Conservation (phyloP, 2,113 vertebrate species). For the Aegithalos caudatus region DNA sequence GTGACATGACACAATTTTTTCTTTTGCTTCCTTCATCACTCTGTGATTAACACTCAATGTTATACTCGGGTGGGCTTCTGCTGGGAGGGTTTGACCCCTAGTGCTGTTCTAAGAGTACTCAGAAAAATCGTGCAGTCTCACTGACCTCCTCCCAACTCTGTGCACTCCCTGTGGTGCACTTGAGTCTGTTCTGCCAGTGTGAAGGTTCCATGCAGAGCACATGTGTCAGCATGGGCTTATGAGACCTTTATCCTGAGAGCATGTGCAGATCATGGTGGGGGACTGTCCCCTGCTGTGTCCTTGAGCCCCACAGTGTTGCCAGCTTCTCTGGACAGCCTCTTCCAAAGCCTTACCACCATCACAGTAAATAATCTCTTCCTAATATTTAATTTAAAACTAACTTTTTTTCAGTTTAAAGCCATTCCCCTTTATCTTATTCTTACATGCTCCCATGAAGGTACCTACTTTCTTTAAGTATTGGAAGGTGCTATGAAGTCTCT, state of each 20-base stretch:
- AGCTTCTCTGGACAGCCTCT: not conserved
- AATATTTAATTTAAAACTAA: not conserved
- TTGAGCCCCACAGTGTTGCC: not conserved
- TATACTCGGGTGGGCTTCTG: not conserved
- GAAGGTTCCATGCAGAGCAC: not conserved
- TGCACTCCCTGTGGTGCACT: not conserved
- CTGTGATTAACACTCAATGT: not conserved
- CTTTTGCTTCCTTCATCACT: not conserved
- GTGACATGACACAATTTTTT: not conserved
- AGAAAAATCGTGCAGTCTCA: not conserved
- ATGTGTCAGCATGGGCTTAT: not conserved
- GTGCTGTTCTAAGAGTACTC: not conserved
- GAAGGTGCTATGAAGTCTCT: not conserved
- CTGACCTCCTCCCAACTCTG: not conserved
- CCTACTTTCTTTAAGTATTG: not conserved
- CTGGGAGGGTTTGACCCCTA: not conserved
- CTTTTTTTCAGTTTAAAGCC: not conserved
- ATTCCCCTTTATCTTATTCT: not conserved
- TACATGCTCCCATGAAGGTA: not conserved
- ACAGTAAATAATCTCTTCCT: not conserved
- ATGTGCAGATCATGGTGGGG: not conserved
- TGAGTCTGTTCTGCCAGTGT: not conserved
- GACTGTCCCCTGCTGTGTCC: not conserved
- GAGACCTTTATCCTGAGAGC: not conserved
- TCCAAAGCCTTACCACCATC: not conserved